Conservation (phyloP, 2,113 vertebrate genomes). For the Noturus placidus region DNA sequence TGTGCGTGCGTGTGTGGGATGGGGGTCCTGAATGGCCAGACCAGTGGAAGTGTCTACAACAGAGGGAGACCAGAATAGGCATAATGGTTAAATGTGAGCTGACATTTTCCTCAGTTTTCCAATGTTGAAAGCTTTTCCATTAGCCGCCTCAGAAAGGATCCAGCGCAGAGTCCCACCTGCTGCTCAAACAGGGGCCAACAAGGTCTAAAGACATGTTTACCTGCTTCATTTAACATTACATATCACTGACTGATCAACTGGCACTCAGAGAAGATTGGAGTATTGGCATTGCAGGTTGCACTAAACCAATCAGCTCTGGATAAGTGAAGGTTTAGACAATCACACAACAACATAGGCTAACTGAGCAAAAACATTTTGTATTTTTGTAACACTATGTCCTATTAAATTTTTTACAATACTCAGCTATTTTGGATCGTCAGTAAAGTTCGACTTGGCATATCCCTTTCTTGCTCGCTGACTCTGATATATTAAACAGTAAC, state of each 20-base stretch:
- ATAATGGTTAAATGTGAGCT: slow-evolving; percentile 81
- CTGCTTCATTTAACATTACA: slow-evolving; percentile 76
- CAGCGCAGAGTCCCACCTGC: slow-evolving; percentile 46
- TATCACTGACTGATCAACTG: slow-evolving; percentile 68
- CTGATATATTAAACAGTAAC: neutral
- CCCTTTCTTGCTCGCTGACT: neutral
- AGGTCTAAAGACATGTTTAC: slow-evolving; percentile 75
- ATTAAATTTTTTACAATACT: neutral
- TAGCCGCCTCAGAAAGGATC: slow-evolving; percentile 78
- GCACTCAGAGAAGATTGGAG: slow-evolving; percentile 56
- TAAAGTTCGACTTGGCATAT: neutral
- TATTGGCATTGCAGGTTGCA: neutral
- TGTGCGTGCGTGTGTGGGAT: neutral
- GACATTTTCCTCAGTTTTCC: slow-evolving; percentile 74
- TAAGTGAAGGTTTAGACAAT: neutral
- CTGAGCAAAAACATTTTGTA: neutral
- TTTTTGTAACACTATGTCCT: neutral
- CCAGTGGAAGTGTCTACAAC: slow-evolving; percentile 73
- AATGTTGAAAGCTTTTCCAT: slow-evolving; percentile 96
- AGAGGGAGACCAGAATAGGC: slow-evolving; percentile 78
- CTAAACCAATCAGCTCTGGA: slow-evolving; percentile 13
- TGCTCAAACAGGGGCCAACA: slow-evolving; percentile 30
- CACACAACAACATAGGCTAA: neutral
- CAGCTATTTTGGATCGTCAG: neutral
- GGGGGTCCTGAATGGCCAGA: slow-evolving; percentile 61